Base-by-base conservation (phyloP, 2,888 invertebrate genomes). In the Melitaea athalia region DNA sequence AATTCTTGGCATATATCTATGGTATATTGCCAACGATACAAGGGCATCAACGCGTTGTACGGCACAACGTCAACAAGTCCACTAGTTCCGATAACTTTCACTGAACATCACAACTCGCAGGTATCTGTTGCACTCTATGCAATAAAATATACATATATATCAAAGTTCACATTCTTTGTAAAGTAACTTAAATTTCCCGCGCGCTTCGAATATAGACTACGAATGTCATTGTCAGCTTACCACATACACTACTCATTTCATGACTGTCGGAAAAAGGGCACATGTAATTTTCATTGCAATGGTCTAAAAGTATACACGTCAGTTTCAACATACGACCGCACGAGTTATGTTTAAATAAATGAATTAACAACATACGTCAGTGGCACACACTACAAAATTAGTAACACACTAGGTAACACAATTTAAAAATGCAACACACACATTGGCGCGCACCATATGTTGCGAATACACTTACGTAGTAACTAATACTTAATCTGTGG, bases 11-110 rank as follows among this genome's bases (percentile, higher is more conserved):
- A 81, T 83, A 76, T 80, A n/a, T n/a, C n/a, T n/a, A 85, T 85
- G 84, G 79, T 82, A 77, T 79, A 78, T 84, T 87, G 89, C 85
- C 90, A 91, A 89, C 83, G 81, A 78, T 75, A 76, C 85, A 84
- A 85, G 86, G 85, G 81, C 83, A 82, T 74, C 72, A 73, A 76
- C 75, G 73, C 74, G 68, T 74, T n/a, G 74, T 77, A 74, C 72
- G 71, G 79, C 77, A 81, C 81, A 83, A 85, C 84, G 85, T 84
- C 84, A 85, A 82, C 81, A 80, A 80, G 81, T 83, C 79, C 82
- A 82, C 84, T 79, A 68, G 81, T 85, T 69, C 64, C 67, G 63
- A 81, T 83, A 80, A 88, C 89, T 90, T 91, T 91, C 90, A 88
- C 89, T 78, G 64, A 72, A 78, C 74, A 76, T 74, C 65, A 60